Evolutionary conservation across 2,113 vertebrate genomes (phyloP), one percentile per base, ranked within the genome.

Genomic region (Pampusana beccarii): DNA sequence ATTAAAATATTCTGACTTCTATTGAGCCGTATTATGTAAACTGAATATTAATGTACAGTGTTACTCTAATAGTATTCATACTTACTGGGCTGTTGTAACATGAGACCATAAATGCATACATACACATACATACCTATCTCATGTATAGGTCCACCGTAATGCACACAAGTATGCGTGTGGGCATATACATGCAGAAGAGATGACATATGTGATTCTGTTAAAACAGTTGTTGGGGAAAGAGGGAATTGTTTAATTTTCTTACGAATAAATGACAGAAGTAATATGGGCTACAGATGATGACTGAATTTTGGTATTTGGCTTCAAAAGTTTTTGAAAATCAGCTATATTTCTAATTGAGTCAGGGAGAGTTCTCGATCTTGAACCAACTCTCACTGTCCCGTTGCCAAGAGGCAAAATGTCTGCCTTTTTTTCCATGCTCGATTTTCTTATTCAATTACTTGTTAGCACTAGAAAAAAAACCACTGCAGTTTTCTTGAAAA

Each of bases 381-480:
- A 79, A 40, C 26, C 16, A 19, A 50, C 40, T 65, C 38, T 64
- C 51, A 5, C 62, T 81, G 56, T 80, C 51, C 25, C 40, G 18
- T 73, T 92, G 65, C 86, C 72, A 86, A 48, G 56, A 81, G 72
- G 88, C 79, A 88, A 56, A 93, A 91, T 33, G 54, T 73, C 40
- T 3, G 23, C 57, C 15, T 88, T 3, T 33, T 61, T 33, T 13
- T 20, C 71, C 19, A 11, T 6, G 3, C 34, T 26, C 28, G 24
- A 28, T 92, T 93, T 74, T 78, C 73, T 81, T 73, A 54, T 3
- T 20, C 46, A 90, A 34, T 88, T 78, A 28, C 42, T 86, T 77
- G 5, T 75, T 86, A 74, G 85, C 51, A 16, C 31, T 64, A 67
- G 48, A 38, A 48, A 60, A 36, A 38, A 88, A 66, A 36, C 8